Percentiles rank a stretch among this genome's conserved stretches.
phyloP scores from a whole-genome alignment of 2,113 vertebrate genomes.

The Peromyscus polionotus region DNA sequence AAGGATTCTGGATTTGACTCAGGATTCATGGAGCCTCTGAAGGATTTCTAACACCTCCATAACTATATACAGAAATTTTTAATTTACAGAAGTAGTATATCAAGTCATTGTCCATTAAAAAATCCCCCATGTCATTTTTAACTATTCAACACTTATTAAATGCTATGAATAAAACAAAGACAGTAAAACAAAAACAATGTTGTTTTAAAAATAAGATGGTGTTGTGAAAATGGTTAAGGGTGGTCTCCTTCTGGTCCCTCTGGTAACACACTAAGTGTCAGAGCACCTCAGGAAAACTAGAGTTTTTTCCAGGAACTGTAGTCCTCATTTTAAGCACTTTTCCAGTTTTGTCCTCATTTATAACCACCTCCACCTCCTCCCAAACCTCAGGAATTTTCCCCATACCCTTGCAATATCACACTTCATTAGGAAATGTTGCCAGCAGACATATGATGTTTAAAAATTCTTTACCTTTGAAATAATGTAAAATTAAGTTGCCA shows the following conservation, averaged over 20 bases:
- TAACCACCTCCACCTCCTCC: slow-evolving; percentile 46
- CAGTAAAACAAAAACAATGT: neutral
- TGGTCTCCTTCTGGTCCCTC: slow-evolving; percentile 14
- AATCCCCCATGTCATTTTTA: neutral
- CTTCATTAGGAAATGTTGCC: slow-evolving; percentile 72
- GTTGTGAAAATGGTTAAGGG: slow-evolving; percentile 22
- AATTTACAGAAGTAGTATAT: neutral
- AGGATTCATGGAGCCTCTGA: neutral
- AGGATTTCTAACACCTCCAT: neutral
- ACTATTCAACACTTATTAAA: slow-evolving; percentile 50
- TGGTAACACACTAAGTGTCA: neutral
- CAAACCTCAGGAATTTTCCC: slow-evolving; percentile 70
- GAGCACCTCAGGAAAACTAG: neutral
- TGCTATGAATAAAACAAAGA: slow-evolving; percentile 20
- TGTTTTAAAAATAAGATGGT: neutral
- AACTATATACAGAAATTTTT: slow-evolving; percentile 8
- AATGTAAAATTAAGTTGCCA: slow-evolving; percentile 69
- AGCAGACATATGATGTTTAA: slow-evolving; percentile 70
- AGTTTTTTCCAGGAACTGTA: slow-evolving; percentile 56
- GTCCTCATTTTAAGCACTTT: slow-evolving; percentile 53
- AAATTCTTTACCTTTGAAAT: slow-evolving; percentile 71
- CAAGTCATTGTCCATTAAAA: slow-evolving; percentile 38
- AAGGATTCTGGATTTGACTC: slow-evolving; percentile 52
- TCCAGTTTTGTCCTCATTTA: slow-evolving; percentile 68
- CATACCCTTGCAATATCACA: slow-evolving; percentile 67